A percentile compares a stretch with the other conserved stretches of the same genome.
These are phyloP conservation scores for Odontocolon sp. DNA, from an alignment of 2,888 invertebrate species.

Conservation along the genomic window DNA sequence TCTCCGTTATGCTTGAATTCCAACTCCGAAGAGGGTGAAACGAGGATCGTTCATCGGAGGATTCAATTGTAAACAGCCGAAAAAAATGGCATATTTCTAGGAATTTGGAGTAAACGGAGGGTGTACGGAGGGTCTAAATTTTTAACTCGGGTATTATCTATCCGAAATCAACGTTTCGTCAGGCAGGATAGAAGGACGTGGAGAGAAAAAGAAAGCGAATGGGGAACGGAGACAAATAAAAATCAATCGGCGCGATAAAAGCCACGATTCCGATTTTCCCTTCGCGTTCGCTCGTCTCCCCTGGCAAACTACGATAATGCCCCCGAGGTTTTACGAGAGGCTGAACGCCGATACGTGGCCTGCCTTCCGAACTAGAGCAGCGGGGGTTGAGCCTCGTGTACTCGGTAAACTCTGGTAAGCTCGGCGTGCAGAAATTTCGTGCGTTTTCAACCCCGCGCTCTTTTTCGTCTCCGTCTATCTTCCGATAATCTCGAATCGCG, in stretches of 20 bases:
- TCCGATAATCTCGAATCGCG: background rate
- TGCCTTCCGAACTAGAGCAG: conserved; percentile 63
- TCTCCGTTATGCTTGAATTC: background rate
- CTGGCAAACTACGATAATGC: conserved; percentile 67
- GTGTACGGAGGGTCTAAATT: too few species aligned
- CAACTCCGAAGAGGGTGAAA: too few species aligned
- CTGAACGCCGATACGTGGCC: conserved; percentile 71
- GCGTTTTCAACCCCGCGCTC: background rate
- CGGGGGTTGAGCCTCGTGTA: conserved; percentile 11
- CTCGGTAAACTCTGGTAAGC: conserved; percentile 37
- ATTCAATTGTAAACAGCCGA: too few species aligned
- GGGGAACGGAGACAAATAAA: conserved; percentile 60
- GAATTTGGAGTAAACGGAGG: too few species aligned
- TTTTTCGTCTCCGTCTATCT: background rate
- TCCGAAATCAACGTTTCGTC: background rate
- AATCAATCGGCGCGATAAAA: conserved; percentile 65
- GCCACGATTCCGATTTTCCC: conserved; percentile 62
- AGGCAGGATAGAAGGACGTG: background rate
- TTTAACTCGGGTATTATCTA: too few species aligned
- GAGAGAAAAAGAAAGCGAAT: conserved; percentile 5
- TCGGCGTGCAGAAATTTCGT: conserved; percentile 24
- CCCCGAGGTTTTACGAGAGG: conserved; percentile 70
- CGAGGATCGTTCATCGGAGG: too few species aligned
- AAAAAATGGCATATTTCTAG: too few species aligned
- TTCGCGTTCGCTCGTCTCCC: conserved; percentile 19